phyloP scores from a whole-genome alignment of 2,888 invertebrate genomes.

The Mythimna loreyi region DNA sequence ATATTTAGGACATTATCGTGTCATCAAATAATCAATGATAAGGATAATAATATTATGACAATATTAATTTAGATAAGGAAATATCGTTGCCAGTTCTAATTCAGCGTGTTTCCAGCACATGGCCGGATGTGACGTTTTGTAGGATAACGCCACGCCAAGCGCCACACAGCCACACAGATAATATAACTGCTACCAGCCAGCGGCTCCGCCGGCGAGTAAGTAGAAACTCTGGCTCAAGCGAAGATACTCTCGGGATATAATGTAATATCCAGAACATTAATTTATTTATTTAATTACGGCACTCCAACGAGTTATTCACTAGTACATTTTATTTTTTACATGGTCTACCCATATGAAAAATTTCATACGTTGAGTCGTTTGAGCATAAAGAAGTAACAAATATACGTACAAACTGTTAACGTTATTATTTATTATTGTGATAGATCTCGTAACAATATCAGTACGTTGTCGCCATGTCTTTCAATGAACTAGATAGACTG shows the following conservation, averaged over 20 bases:
- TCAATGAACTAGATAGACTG: background rate
- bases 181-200: constrained; percentile 4
- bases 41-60: background rate
- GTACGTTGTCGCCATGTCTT: background rate
- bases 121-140: background rate
- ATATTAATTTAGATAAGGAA: background rate
- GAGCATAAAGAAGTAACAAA: no score
- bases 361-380: no score
- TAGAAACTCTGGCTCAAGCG: no score
- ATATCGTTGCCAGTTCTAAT: background rate
- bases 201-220: no score
- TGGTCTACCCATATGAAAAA: no score
- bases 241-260: no score
- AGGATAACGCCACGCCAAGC: background rate
- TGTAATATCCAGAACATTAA: background rate
- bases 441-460: constrained; percentile 14
- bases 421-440: background rate
- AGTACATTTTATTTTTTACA: no score
- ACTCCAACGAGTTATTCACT: no score
- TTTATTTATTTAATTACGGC: no score
- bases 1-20: constrained; percentile 11
- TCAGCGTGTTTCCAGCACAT: background rate
- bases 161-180: background rate
- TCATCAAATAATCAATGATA: background rate
- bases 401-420: no score